Conservation (phyloP, 2,888 invertebrate genomes). For the Ferrisia virgata region DNA sequence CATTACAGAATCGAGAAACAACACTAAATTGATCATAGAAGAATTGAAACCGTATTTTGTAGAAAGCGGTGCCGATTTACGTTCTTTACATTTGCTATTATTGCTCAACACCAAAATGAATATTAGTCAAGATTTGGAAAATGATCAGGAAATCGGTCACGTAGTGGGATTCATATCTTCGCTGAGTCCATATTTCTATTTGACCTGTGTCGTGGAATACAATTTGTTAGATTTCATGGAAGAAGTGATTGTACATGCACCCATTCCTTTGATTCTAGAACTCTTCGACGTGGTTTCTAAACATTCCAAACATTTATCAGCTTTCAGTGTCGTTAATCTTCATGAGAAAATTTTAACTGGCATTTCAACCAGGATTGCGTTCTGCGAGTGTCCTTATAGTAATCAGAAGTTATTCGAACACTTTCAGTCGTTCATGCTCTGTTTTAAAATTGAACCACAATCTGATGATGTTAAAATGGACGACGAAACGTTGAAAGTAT, state of each 20-base stretch:
- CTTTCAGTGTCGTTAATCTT: neutral
- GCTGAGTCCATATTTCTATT: slow-evolving; percentile 21
- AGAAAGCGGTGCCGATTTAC: neutral
- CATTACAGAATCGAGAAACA: neutral
- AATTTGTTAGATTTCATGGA: neutral
- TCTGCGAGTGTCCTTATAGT: neutral
- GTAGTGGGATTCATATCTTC: neutral
- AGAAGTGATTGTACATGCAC: neutral
- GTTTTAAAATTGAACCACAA: neutral
- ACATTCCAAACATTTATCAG: neutral
- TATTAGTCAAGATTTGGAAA: neutral
- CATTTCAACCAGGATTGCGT: neutral
- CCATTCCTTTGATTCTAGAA: neutral
- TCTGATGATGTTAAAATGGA: neutral
- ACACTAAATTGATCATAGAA: neutral
- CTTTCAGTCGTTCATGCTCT: neutral
- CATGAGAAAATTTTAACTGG: neutral
- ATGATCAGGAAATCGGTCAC: neutral
- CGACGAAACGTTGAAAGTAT: neutral
- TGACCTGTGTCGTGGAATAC: neutral
- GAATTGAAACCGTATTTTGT: neutral
- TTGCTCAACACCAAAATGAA: neutral
- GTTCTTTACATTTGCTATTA: slow-evolving; percentile 6
- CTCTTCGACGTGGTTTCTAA: neutral
- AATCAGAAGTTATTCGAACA: neutral